These are phyloP conservation scores for Heliocidaris tuberculata DNA, from an alignment of 35 echinoderm and acorn worm species.

Conservation along the genomic window DNA sequence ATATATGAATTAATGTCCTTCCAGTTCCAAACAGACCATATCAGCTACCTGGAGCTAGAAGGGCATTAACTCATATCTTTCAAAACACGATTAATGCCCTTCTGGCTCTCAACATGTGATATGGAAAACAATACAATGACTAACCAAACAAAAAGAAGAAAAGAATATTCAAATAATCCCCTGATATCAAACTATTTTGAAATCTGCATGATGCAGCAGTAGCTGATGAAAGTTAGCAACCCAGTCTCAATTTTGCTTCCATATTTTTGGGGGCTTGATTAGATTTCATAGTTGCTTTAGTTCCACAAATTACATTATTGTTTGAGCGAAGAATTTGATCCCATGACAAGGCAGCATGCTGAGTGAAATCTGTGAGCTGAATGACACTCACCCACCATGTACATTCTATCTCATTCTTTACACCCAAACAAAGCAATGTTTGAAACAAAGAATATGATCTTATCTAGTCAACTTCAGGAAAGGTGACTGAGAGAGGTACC, in stretches of 20 bases:
- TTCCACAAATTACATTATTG: conserved; percentile 29
- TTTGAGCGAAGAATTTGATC: conserved; percentile 16
- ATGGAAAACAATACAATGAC: background rate
- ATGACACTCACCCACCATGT: background rate
- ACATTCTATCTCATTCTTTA: background rate
- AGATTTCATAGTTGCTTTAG: conserved; percentile 45
- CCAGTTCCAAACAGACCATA: too few species aligned
- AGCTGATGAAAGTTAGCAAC: conserved; percentile 19
- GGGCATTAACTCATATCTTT: too few species aligned
- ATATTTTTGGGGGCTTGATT: conserved; percentile 34
- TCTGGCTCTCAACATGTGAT: background rate
- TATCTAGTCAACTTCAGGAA: background rate
- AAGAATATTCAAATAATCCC: background rate
- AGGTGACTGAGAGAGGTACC: background rate
- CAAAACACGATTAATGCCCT: background rate
- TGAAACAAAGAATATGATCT: background rate
- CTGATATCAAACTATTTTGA: background rate
- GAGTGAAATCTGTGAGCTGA: background rate
- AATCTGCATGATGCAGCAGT: background rate
- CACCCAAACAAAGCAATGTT: background rate
- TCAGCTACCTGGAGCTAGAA: too few species aligned
- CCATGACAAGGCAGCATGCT: background rate
- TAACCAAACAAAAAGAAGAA: conserved; percentile 4
- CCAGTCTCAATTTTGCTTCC: conserved; percentile 8
- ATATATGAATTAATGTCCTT: too few species aligned